Evolutionary conservation across 2,797 vertebrate genomes (phyloP).

Genomic region (Syngnathus rostellatus): DNA sequence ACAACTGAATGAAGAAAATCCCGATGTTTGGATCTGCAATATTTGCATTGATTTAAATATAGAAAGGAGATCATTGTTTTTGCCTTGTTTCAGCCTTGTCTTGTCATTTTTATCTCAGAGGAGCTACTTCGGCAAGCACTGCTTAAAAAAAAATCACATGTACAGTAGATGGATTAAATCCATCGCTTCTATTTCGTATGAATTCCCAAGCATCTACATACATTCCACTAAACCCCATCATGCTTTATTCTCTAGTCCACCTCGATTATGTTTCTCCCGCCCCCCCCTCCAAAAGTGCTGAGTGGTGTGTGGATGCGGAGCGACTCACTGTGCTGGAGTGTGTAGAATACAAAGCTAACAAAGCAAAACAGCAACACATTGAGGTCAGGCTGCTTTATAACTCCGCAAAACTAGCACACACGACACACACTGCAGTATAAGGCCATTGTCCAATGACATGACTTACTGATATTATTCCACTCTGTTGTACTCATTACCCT

Average conservation of each 20-base stretch:
- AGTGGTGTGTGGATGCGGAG: background rate
- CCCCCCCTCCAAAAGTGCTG: background rate
- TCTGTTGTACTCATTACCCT: background rate
- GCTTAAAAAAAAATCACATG: background rate
- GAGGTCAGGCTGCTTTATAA: background rate
- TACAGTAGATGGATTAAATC: background rate
- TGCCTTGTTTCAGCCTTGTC: no score
- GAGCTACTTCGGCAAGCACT: no score
- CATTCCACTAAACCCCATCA: background rate
- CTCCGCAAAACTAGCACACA: background rate
- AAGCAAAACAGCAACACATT: background rate
- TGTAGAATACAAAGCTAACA: constrained; percentile 1
- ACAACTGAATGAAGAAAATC: no score
- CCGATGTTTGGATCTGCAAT: no score
- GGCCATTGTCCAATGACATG: background rate
- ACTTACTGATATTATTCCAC: background rate
- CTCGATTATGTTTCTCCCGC: background rate
- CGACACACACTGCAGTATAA: background rate
- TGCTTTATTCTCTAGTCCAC: background rate
- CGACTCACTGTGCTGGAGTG: background rate
- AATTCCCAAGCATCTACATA: background rate
- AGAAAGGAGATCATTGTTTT: no score
- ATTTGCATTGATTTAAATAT: no score
- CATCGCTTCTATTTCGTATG: background rate
- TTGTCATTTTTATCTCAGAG: no score